Evolutionary conservation across 1,140 invertebrate species (phyloP), one percentile per base, ranked within the genome.

Genomic region (Phocides pigmalion): DNA sequence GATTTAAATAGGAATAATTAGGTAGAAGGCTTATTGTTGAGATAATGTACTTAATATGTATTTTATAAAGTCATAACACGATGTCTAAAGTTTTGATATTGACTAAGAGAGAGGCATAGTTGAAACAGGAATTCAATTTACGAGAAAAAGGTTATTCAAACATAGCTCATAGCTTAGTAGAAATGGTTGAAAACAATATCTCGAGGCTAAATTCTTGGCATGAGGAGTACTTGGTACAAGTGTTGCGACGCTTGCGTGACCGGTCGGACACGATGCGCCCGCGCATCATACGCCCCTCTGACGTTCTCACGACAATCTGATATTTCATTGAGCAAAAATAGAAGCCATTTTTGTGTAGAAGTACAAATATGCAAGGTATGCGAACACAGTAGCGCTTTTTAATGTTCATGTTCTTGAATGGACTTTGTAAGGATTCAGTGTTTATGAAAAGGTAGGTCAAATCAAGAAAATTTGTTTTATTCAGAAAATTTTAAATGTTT

Each of bases 291-390:
- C 74, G 75, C 75, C 75, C 64, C 70, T 67, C 75, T 73, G 78
- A 80, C 76, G 74, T 83, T 88, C 85, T 85, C 86, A 85, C 83
- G 82, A 90, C 83, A 82, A 87, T 90, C 81, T 90, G 86, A 89
- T 84, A 87, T 90, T 90, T 90, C 86, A 82, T 79, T 83, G 81
- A 87, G 76, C 83, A 90, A 86, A 87, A 82, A 84, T 83, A 84
- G 82, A 87, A 86, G 83, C 79, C 83, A 87, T 84, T 84, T 87
- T 87, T 75, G 70, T 75, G 79, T 81, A 72, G 70, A 72, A 70
- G 62, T 62, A 54, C 39, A 51, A 51, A 68, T 76, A 76, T 73
- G 75, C 49, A 66, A 62, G 66, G 70, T 75, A 84, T 80, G 74
- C 80, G 67, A 82, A 74, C 64, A 69, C 72, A 42, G 32, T 51